Percentiles rank a stretch among this genome's conserved stretches.
Conservation (phyloP, 2,888 invertebrate species). For the Dolichopus griseipennis region DNA sequence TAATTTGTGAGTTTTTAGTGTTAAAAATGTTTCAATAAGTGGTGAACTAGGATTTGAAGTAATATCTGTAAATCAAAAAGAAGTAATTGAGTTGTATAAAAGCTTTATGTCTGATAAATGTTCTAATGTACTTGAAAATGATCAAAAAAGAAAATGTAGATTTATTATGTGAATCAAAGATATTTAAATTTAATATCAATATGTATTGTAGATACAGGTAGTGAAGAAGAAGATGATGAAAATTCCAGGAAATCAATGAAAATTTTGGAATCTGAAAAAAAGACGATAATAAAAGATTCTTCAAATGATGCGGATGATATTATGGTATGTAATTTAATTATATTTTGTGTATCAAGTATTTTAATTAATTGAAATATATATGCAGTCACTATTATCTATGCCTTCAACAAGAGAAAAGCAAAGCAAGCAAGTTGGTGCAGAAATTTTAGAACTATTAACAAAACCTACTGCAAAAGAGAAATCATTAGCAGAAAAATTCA, state of each 20-base stretch:
- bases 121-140: slow-evolving; percentile 37
- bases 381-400: slow-evolving; percentile 37
- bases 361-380: slow-evolving; percentile 8
- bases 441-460: slow-evolving; percentile 85
- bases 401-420: slow-evolving; percentile 93
- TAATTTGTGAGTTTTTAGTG: slow-evolving; percentile 24
- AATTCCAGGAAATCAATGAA: slow-evolving; percentile 27
- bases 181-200: background rate
- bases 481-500: slow-evolving; percentile 89
- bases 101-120: slow-evolving; percentile 39
- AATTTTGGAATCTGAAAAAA: slow-evolving; percentile 25
- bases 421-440: slow-evolving; percentile 89
- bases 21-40: slow-evolving; percentile 40
- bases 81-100: slow-evolving; percentile 35
- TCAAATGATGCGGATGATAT: slow-evolving; percentile 52
- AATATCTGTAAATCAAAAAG: slow-evolving; percentile 36
- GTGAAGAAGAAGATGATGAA: slow-evolving; percentile 29
- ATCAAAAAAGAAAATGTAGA: slow-evolving; percentile 45
- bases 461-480: slow-evolving; percentile 95
- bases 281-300: slow-evolving; percentile 30
- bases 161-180: slow-evolving; percentile 18
- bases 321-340: slow-evolving; percentile 47
- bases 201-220: slow-evolving; percentile 30
- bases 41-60: slow-evolving; percentile 40
- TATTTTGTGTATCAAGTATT: background rate